phyloP scores from a whole-genome alignment of 2,113 vertebrate species.

The Rhineura floridana region DNA sequence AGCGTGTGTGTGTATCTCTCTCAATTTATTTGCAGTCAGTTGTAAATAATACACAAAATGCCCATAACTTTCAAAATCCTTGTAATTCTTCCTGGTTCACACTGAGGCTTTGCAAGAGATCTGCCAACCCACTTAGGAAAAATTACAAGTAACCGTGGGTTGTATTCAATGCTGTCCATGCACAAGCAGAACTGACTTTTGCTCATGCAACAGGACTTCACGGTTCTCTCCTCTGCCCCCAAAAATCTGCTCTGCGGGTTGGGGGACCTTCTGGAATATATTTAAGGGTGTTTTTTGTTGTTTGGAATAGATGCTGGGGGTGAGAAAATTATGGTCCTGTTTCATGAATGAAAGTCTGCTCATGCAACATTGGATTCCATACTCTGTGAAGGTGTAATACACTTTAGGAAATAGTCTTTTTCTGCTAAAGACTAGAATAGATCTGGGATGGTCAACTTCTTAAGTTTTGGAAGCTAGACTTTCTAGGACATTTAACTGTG shows the following conservation, averaged over 20 bases:
- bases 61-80: background rate
- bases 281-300: no score
- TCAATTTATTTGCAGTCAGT: background rate
- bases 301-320: no score
- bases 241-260: no score
- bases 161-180: no score
- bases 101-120: background rate
- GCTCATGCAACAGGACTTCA: no score
- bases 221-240: no score
- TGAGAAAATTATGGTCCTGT: no score
- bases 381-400: background rate
- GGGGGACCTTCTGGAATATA: no score
- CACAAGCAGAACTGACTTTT: no score
- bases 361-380: no score
- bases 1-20: accelerated
- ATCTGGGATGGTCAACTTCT: background rate
- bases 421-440: background rate
- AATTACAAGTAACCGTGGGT: background rate
- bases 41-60: no score
- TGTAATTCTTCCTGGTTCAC: background rate
- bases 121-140: background rate
- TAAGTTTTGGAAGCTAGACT: background rate
- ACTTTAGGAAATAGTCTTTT: background rate
- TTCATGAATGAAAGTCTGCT: no score
- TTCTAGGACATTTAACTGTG: background rate